Base-by-base conservation (phyloP, 2,888 invertebrate species). In the Axea sp. region DNA sequence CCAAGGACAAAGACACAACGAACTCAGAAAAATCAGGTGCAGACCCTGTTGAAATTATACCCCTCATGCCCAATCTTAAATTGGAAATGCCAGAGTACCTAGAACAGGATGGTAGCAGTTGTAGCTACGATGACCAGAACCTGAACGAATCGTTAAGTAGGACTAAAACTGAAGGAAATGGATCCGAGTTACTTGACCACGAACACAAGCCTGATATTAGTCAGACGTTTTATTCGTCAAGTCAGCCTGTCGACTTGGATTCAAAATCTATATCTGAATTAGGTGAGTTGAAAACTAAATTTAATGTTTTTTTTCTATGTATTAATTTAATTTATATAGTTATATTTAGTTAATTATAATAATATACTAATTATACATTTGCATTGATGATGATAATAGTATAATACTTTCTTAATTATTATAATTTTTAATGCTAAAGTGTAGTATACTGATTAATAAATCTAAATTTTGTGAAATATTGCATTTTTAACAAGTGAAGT, bases 81-180 rank as follows among this genome's bases (percentile, higher is more conserved):
- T 83, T 90, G 83, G 90, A 90, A 80, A 89, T 90, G 86, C 90
- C 90, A 11, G 90, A 90, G 77, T 90, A 90, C 77, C 86, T 90
- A 75, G 90, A 90, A 76, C 87, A 87, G 73, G 87, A 87, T 68
- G 87, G 87, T 35, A 87, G 87, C 77, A 87, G 87, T 81, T 87
- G 87, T 83, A 87, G 87, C 82, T 87, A 87, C 59, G 87, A 87
- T 37, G 87, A 87, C 59, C 87, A 87, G 73, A 84, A 82, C 74
- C 76, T 82, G 39, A 84, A 83, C 5, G 87, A 87, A 49, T 81
- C 76, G 71, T 80, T 86, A 17, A 86, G 81, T 59, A 86, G 86
- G 81, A 79, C 82, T 31, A 78, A 79, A 49, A 78, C 82, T 22
- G 86, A 86, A 19, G 84, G 84, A 19, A 82, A 81, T 12, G 76